phyloP scores from a whole-genome alignment of 2,888 invertebrate species.

The Drosophila quinaria region DNA sequence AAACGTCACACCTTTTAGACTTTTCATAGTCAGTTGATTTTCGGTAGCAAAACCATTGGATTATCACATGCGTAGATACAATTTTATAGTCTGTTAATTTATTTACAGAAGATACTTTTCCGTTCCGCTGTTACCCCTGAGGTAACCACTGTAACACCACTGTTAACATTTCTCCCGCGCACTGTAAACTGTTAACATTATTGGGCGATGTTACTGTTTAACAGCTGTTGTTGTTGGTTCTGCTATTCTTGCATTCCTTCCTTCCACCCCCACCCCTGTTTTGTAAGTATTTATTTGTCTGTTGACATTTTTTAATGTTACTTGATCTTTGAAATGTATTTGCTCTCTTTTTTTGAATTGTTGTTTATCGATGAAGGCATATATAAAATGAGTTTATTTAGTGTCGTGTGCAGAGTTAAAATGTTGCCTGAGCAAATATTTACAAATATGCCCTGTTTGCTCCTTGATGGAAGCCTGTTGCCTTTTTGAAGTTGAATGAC shows the following conservation, averaged over 20 bases:
- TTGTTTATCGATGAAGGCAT: conserved; percentile 41
- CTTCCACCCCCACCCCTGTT: conserved; percentile 26
- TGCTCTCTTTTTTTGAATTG: conserved; percentile 32
- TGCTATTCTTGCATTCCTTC: conserved; percentile 1
- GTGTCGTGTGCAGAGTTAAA: conserved; percentile 57
- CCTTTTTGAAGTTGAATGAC: conserved; percentile 67
- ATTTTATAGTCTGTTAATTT: not conserved
- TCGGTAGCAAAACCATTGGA: not conserved
- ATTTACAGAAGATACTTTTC: conserved; percentile 3
- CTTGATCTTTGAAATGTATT: conserved; percentile 57
- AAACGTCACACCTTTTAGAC: conserved; percentile 3
- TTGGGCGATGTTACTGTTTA: not conserved
- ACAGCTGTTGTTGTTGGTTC: conserved; percentile 7
- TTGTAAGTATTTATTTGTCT: conserved; percentile 66
- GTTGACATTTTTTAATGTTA: conserved; percentile 71
- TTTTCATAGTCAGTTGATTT: not conserved
- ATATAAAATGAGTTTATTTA: conserved; percentile 69
- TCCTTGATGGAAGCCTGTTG: conserved; percentile 36
- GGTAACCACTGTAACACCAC: not conserved
- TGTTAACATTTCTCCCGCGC: not conserved
- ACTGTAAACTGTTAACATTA: conserved; percentile 1
- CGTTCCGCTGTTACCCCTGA: not conserved
- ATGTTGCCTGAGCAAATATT: conserved; percentile 69
- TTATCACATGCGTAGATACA: not conserved
- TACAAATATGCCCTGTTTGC: conserved; percentile 46